A percentile compares a stretch with the other conserved stretches of the same genome.
Evolutionary conservation across 2,797 vertebrate species (phyloP).

Genomic region (Phylloscopus collybita): DNA sequence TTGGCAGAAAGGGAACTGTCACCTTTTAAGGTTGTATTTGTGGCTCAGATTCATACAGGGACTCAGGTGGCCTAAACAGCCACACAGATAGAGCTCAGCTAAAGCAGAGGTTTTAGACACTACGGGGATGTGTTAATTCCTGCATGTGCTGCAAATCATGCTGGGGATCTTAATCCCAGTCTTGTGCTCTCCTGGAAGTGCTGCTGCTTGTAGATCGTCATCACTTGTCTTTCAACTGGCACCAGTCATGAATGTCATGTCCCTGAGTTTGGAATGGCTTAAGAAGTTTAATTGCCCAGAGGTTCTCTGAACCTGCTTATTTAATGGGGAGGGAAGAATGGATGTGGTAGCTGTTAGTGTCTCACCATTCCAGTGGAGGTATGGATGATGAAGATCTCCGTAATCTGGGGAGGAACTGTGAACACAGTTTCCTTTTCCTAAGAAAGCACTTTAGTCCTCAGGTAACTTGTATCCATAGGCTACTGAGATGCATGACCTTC

Average conservation of each 20-base stretch:
- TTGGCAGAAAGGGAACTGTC: not conserved
- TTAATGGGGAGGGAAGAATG: not conserved
- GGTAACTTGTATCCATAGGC: not conserved
- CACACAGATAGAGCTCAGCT: not conserved
- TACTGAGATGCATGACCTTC: not conserved
- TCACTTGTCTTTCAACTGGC: not conserved
- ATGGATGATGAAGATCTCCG: not conserved
- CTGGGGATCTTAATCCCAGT: not conserved
- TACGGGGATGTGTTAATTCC: rapidly evolving
- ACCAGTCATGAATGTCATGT: not conserved
- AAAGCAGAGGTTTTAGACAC: not conserved
- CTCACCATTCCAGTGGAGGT: not conserved
- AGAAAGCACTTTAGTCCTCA: not conserved
- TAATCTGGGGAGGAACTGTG: not conserved
- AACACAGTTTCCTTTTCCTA: not conserved
- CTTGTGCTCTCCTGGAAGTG: not conserved
- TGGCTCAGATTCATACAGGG: not conserved
- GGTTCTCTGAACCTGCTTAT: not conserved
- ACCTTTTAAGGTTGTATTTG: not conserved
- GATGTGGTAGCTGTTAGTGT: not conserved
- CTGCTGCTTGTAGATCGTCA: not conserved
- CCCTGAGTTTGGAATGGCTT: not conserved
- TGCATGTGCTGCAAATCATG: not conserved
- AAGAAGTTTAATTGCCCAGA: not conserved
- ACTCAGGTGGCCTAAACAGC: not conserved